Percentiles rank a stretch among this genome's conserved stretches.
phyloP scores from a whole-genome alignment of 2,797 vertebrate species.

The Pogonophryne albipinna region DNA sequence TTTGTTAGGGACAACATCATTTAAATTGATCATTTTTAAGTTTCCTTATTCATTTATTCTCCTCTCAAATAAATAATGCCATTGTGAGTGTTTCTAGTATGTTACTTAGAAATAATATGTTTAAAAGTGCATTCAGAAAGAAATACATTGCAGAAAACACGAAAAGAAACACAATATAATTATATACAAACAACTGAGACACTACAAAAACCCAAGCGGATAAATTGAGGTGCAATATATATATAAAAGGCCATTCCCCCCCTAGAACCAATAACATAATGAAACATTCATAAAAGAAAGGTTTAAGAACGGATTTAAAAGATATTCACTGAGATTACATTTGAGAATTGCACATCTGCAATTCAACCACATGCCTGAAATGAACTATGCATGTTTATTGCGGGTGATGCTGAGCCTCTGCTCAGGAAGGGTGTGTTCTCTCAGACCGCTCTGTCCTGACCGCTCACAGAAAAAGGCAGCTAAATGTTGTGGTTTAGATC shows the following conservation, averaged over 20 bases:
- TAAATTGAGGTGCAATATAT: no score
- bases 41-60: constrained; percentile 14
- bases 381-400: constrained; percentile 35
- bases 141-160: no score
- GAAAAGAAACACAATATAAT: no score
- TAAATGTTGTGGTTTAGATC: constrained; percentile 59
- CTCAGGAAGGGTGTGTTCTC: constrained; percentile 77
- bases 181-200: no score
- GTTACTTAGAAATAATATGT: not conserved
- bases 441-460: constrained; percentile 60
- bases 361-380: constrained; percentile 15
- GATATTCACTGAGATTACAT: not conserved
- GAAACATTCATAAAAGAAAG: no score
- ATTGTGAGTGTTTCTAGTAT: constrained; percentile 17
- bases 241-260: no score
- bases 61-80: constrained; percentile 5
- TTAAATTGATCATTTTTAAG: constrained; percentile 15
- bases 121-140: no score
- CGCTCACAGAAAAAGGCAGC: constrained; percentile 69
- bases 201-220: no score
- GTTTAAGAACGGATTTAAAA: not conserved
- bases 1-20: constrained; percentile 7
- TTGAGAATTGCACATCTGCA: constrained; percentile 22
- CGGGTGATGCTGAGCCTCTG: constrained; percentile 56
- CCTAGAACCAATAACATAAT: no score